These are phyloP conservation scores for Drosophila arawakana DNA, from an alignment of 1,140 invertebrate genomes.

Conservation along the genomic window DNA sequence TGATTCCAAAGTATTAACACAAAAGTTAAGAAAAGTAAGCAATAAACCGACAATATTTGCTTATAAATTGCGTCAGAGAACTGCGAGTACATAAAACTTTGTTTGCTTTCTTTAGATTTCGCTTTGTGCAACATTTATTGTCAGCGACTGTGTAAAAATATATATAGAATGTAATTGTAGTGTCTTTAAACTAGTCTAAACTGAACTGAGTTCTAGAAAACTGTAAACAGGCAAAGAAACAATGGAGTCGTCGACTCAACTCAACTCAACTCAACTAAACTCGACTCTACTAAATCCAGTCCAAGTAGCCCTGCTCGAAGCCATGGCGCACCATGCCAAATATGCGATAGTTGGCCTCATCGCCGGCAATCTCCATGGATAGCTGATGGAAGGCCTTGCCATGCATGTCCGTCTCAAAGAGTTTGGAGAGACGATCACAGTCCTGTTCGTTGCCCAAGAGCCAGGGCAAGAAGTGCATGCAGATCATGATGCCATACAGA, in stretches of 20 bases:
- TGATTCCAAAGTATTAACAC: too few relatives aligned
- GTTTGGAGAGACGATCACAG: conserved; percentile 59
- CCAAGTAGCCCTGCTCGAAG: conserved; percentile 76
- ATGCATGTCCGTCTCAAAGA: conserved; percentile 74
- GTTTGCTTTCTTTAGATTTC: background rate
- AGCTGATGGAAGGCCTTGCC: conserved; percentile 59
- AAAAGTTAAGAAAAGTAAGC: too few relatives aligned
- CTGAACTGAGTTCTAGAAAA: background rate
- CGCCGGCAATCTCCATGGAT: conserved; percentile 67
- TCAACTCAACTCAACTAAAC: too few relatives aligned
- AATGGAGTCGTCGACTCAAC: background rate
- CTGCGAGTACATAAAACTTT: background rate
- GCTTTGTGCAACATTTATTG: too few relatives aligned
- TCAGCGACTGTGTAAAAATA: too few relatives aligned
- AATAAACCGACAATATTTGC: background rate
- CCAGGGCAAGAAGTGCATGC: conserved; percentile 80
- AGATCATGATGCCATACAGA: conserved; percentile 74
- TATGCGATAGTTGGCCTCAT: conserved; percentile 66
- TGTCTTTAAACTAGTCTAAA: too few relatives aligned
- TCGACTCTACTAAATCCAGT: conserved; percentile 42
- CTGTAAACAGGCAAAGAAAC: background rate
- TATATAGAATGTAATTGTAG: too few relatives aligned
- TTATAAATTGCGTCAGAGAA: background rate
- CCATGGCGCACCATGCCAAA: conserved; percentile 62
- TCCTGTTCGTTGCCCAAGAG: conserved; percentile 62